Conservation (phyloP, 2,797 vertebrate species). For the Coccyzus lansbergi region DNA sequence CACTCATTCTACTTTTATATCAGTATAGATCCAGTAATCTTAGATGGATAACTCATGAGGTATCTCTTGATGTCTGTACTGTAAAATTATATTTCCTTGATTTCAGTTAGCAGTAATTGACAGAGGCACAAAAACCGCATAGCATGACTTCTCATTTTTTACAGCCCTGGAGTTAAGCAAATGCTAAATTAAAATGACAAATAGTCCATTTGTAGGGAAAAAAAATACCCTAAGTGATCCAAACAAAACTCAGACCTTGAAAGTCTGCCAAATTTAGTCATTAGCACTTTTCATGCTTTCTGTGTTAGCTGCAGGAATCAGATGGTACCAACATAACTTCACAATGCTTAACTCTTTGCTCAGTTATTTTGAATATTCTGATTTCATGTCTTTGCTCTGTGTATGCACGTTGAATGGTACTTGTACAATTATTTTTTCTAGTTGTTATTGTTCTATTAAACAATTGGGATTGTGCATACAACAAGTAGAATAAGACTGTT, state of each 20-base stretch:
- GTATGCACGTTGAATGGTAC: neutral
- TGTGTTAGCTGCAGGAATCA: neutral
- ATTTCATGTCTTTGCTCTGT: neutral
- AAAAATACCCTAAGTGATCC: neutral
- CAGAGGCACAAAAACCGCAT: neutral
- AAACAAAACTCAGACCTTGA: neutral
- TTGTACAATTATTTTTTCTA: neutral
- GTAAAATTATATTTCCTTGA: neutral
- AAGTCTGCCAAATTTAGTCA: neutral
- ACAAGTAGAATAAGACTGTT: neutral
- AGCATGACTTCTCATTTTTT: neutral
- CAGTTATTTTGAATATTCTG: neutral
- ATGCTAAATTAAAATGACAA: neutral
- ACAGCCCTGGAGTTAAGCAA: neutral
- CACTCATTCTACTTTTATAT: neutral
- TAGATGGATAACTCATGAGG: neutral
- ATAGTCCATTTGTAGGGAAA: neutral
- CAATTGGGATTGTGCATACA: neutral
- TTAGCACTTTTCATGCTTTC: neutral
- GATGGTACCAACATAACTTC: neutral
- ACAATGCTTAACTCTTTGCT: neutral
- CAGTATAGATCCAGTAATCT: neutral
- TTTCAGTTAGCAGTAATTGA: neutral
- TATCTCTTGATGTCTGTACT: neutral
- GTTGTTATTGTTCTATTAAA: neutral